Base-by-base conservation (phyloP, 2,888 invertebrate species). In the Pogonocherus hispidulus region DNA sequence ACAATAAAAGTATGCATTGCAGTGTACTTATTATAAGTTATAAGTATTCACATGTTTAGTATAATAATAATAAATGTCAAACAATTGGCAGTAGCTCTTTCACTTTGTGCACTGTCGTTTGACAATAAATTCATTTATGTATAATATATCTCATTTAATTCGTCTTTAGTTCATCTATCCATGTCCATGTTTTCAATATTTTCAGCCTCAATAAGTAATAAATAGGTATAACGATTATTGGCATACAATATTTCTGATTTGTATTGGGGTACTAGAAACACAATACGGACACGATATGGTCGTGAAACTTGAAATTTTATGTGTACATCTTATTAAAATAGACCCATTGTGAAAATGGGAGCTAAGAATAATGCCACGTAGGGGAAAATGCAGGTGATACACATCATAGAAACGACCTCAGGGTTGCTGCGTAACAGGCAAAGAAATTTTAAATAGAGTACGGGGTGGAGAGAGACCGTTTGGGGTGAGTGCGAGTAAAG, bases 401-500 rank as follows among this genome's bases (percentile, higher is more conserved):
- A 62, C 14, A 62, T 37, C 27, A 51, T 47, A 59, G 59, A 59
- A 59, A 59, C 59, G 47, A 59, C 47, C 47, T 46, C 32, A 37
- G 51, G 60, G 22, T 59, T 11, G 8, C 60, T 51, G 51, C 60
- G 37, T n/a, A 51, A 51, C 60, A 62, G 60, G 60, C 60, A 62
- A 62, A 62, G 60, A 62, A 49, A 51, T 62, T 62, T 22, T 37
- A 51, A 51, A 51, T 62, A 62, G 60, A 62, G 71, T 59, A 52
- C 70, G 64, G 80, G 79, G 78, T 76, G 79, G 79, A 82, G 78
- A 80, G 81, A 81, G 81, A 80, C 70, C 78, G 73, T 72, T 73
- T 70, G 69, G 78, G 80, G 79, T 78, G 78, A 78, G 75, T 77
- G 77, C 78, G 78, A 75, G 79, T 77, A 73, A 81, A 79, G 81